These are phyloP conservation scores for Cervus canadensis DNA, from an alignment of 2,113 vertebrate genomes.

Conservation along the genomic window DNA sequence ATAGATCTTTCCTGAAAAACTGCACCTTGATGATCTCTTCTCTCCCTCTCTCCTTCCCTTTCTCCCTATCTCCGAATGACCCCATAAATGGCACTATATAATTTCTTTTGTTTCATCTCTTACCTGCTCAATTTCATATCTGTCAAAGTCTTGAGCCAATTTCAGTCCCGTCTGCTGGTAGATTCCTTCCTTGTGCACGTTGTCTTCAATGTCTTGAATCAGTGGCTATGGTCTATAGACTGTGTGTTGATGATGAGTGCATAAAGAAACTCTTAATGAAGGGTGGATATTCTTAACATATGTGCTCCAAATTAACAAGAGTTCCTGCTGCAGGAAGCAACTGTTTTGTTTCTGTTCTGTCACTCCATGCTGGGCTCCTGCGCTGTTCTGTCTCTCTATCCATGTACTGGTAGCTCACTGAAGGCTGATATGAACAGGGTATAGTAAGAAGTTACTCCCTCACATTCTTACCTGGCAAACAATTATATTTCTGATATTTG, in stretches of 20 bases:
- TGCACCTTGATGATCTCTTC: background rate
- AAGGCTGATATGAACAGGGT: background rate
- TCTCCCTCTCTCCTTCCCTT: background rate
- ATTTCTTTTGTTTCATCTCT: background rate
- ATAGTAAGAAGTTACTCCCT: background rate
- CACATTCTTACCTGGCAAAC: background rate
- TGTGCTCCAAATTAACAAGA: background rate
- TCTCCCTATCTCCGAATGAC: background rate
- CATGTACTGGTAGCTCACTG: background rate
- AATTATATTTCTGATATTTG: background rate
- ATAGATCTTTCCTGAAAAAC: background rate
- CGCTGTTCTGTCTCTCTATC: background rate
- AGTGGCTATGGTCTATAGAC: background rate
- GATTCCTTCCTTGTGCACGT: background rate
- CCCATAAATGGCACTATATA: background rate
- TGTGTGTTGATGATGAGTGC: background rate
- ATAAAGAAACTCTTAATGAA: background rate
- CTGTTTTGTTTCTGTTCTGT: background rate
- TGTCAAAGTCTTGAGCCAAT: background rate
- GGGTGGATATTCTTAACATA: background rate
- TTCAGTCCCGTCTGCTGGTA: background rate
- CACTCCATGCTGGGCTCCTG: background rate
- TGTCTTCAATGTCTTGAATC: background rate
- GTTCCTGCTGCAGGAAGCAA: background rate
- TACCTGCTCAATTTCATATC: background rate